Evolutionary conservation across 1,140 invertebrate species (phyloP).

Genomic region (Scaptomyza pallida): DNA sequence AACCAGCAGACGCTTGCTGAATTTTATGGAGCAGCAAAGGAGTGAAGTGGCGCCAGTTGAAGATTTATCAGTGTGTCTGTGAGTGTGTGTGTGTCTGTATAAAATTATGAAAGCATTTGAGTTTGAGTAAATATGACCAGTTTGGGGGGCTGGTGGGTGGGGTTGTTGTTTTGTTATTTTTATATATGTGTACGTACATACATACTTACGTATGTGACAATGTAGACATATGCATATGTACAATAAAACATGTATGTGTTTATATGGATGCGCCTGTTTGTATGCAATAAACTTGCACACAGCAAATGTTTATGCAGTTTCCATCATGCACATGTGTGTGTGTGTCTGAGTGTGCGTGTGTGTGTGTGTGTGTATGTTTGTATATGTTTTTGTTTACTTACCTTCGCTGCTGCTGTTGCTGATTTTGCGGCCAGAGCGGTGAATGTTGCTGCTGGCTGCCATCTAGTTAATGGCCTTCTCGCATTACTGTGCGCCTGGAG

Average conservation of each 20-base stretch:
- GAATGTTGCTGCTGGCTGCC: constrained; percentile 15
- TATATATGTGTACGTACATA: constrained; percentile 22
- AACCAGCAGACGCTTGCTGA: constrained; percentile 57
- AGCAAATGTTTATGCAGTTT: constrained; percentile 14
- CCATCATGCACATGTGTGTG: background rate
- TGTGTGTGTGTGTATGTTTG: background rate
- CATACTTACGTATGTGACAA: background rate
- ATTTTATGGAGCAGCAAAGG: constrained; percentile 64
- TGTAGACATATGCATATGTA: constrained; percentile 13
- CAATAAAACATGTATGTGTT: background rate
- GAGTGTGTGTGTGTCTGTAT: constrained; percentile 14
- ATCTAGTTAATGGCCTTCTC: constrained; percentile 67
- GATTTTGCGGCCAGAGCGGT: constrained; percentile 37
- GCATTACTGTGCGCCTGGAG: constrained; percentile 9
- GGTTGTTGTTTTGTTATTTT: constrained; percentile 56
- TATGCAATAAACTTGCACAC: constrained; percentile 11
- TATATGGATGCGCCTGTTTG: constrained; percentile 15
- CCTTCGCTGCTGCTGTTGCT: constrained; percentile 50
- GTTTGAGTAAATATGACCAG: constrained; percentile 67
- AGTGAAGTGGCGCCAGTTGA: constrained; percentile 76
- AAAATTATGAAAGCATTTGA: constrained; percentile 76
- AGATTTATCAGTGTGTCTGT: constrained; percentile 60
- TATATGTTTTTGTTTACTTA: constrained; percentile 49
- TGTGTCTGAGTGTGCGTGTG: too few species aligned
- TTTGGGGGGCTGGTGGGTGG: constrained; percentile 30